phyloP scores from a whole-genome alignment of 2,113 vertebrate species.

The Urocitellus parryii region DNA sequence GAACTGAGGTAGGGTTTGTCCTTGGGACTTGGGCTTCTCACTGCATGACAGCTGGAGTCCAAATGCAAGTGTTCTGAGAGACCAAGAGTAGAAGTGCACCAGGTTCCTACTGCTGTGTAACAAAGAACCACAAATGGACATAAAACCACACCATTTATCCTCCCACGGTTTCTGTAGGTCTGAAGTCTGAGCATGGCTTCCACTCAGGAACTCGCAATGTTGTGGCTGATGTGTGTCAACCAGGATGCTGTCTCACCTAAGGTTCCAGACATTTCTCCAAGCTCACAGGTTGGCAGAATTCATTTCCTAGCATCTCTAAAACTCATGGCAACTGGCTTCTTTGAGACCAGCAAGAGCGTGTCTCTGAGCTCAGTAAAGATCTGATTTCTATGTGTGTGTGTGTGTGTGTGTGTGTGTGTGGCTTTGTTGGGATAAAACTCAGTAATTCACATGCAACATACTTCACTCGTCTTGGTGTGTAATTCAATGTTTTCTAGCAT shows the following conservation, averaged over 20 bases:
- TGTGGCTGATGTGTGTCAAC: background rate
- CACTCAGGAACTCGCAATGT: background rate
- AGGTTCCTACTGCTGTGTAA: background rate
- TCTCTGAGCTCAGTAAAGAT: background rate
- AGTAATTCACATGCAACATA: background rate
- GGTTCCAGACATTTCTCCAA: background rate
- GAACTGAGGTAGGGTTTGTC: background rate
- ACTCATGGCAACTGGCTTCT: background rate
- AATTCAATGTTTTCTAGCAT: background rate
- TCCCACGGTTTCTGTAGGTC: background rate
- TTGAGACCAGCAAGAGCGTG: background rate
- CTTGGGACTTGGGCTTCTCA: background rate
- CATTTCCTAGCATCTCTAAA: background rate
- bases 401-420: too few species aligned
- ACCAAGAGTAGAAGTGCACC: background rate
- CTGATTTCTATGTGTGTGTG: background rate
- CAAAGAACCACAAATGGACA: background rate
- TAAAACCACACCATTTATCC: background rate
- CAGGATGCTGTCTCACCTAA: background rate
- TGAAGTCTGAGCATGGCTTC: background rate
- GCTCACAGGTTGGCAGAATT: background rate
- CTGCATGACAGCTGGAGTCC: background rate
- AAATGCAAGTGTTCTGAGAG: background rate
- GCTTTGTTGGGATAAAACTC: background rate
- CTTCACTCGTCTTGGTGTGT: background rate